Base-by-base conservation (phyloP, 1,140 invertebrate species). In the Drosophila pallidifrons region DNA sequence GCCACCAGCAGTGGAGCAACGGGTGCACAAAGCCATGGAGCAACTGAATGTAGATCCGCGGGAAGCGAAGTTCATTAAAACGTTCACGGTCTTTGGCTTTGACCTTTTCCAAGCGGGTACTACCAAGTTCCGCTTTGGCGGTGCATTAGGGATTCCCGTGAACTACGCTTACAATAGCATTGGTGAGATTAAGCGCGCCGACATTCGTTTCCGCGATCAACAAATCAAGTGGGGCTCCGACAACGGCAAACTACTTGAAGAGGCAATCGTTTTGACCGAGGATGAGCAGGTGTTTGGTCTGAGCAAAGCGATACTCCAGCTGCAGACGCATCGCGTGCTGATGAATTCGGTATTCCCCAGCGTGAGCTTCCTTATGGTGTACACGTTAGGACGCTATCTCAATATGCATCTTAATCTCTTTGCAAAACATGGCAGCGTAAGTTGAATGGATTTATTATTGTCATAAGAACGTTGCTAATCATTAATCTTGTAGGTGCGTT, bases 271-370 rank as follows among this genome's bases (percentile, higher is more conserved):
- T 1, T 79, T 97, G 1, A 95, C 95, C 7, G 95, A 96, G 47
- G 94, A 96, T 49, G 96, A 96, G 4, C 94, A 97, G 85, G 94
- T 96, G 64, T 97, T 96, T 93, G 96, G 95, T 8, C 95, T 97
- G 20, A 96, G 96, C 58, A 94, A 95, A 67, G 95, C 97, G 93
- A 94, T 97, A 47, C 86, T 95, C 58, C 93, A 94, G 85, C 91
- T 93, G 8, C 92, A 95, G 58, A 94, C 94, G 6, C 88, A 94
- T 52, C 93, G 95, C 75, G 77, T 95, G 5, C 82, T 94, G 11
- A 82, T 94, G 47, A 94, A 95, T 78, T 94, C 93, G 2, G 54
- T 93, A 3, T 94, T 93, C 79, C 93, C 93, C 65, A 91, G 93
- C 63, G 11, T 90, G 1, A 90, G 92, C 45, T 81, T 95, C 58